phyloP scores from a whole-genome alignment of 2,888 invertebrate species.

The Heliconius charithonia region DNA sequence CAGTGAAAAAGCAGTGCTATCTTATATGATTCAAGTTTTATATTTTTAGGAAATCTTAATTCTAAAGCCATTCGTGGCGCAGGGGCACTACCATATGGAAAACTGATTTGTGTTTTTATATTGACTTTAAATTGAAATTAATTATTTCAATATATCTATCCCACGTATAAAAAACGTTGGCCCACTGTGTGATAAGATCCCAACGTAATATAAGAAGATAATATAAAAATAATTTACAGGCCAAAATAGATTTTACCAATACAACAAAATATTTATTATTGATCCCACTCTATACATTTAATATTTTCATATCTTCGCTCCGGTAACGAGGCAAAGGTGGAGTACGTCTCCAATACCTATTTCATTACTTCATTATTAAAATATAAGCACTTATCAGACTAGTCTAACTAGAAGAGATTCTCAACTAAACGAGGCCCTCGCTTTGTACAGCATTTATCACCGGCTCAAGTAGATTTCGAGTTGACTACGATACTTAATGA shows the following conservation, averaged over 20 bases:
- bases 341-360: too few relatives aligned
- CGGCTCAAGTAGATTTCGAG: background rate
- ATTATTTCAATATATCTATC: too few relatives aligned
- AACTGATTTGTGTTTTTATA: constrained; percentile 61
- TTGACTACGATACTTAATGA: background rate
- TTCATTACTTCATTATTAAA: background rate
- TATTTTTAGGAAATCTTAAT: background rate
- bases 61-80: too few relatives aligned
- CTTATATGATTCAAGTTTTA: background rate
- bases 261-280: too few relatives aligned
- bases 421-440: constrained; percentile 3
- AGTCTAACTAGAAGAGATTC: background rate
- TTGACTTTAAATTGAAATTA: too few relatives aligned
- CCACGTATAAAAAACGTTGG: too few relatives aligned
- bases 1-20: background rate
- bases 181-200: too few relatives aligned
- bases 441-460: constrained; percentile 16
- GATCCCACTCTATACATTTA: too few relatives aligned
- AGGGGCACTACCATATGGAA: constrained; percentile 52
- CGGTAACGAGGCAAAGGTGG: too few relatives aligned
- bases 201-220: background rate
- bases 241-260: constrained; percentile 50
- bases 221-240: constrained; percentile 49
- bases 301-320: too few relatives aligned
- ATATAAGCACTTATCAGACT: background rate